Evolutionary conservation across 1,140 invertebrate species (phyloP), one percentile per base, ranked within the genome.

Genomic region (Caenorhabditis latens): DNA sequence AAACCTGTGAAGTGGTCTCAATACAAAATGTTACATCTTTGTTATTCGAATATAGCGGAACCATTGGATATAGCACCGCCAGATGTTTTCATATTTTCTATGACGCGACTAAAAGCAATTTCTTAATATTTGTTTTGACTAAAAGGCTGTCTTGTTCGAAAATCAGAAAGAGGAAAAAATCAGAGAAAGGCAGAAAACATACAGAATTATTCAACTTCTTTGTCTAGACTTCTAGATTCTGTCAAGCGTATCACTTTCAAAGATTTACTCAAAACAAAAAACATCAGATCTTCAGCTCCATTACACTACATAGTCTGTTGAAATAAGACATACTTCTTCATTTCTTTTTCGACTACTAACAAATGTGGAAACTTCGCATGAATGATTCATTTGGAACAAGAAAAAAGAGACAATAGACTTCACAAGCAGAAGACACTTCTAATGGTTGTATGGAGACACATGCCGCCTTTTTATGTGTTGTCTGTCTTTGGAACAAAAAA

Each of bases 341-440:
- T 79, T 46, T 79, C 4, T 24, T 8, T 19, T 79, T 79, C 65
- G 11, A 32, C 71, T 14, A 79, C 71, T 50, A 79, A 79, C 71
- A 53, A 24, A 53, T 24, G 19, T 79, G 14, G 40, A 79, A 79
- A 79, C 71, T 79, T 79, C n/a, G 24, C 71, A 79, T 50, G 71
- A 79, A 79, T 79, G 71, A 79, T 48, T 79, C 71, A 79, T 79
- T 79, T 50, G 71, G 71, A 79, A 79, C 46, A 50, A 79, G 71
- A 79, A 79, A 79, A n/a, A 79, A 79, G 46, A 79, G 71, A 79
- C 71, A 79, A 79, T 79, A 24, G 43, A 79, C 71, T 79, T n/a
- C 43, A 46, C 16, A 21, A 71, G 67, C 43, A 43, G 42, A 79
- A 21, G 46, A 50, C 21, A 50, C 46, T 46, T 21, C n/a, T 79